These are phyloP conservation scores for Apogon hyalosoma DNA, from an alignment of 2,797 vertebrate species.

Conservation along the genomic window DNA sequence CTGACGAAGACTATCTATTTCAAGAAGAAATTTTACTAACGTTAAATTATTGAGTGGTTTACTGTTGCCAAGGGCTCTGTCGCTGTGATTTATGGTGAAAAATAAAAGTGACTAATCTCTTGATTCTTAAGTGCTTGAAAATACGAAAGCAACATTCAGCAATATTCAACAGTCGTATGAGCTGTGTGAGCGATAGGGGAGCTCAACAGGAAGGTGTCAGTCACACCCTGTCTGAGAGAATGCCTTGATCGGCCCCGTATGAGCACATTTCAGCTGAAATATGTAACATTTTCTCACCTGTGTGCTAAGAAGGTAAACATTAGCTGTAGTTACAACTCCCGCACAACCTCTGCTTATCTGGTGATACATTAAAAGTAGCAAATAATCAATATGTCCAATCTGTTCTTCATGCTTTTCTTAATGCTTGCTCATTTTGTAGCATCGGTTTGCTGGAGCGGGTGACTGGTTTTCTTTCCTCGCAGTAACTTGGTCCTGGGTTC, in stretches of 20 bases:
- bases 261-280: background rate
- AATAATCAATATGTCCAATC: background rate
- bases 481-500: no score
- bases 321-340: constrained; percentile 7
- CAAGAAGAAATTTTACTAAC: constrained; percentile 16
- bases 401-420: no score
- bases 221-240: background rate
- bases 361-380: constrained; percentile 1
- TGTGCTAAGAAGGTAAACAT: constrained; percentile 8
- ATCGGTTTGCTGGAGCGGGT: no score
- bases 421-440: no score
- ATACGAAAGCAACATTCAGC: background rate
- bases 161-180: background rate
- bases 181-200: background rate
- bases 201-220: background rate
- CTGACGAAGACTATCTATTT: constrained; percentile 28
- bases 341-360: background rate
- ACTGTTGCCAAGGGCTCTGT: background rate
- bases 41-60: background rate
- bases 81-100: constrained; percentile 11
- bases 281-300: background rate
- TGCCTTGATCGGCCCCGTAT: background rate
- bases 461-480: no score
- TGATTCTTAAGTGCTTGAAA: background rate
- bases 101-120: constrained; percentile 6